A percentile compares a stretch with the other conserved stretches of the same genome.
phyloP scores from a whole-genome alignment of 2,888 invertebrate genomes.

The Sycophila texana region DNA sequence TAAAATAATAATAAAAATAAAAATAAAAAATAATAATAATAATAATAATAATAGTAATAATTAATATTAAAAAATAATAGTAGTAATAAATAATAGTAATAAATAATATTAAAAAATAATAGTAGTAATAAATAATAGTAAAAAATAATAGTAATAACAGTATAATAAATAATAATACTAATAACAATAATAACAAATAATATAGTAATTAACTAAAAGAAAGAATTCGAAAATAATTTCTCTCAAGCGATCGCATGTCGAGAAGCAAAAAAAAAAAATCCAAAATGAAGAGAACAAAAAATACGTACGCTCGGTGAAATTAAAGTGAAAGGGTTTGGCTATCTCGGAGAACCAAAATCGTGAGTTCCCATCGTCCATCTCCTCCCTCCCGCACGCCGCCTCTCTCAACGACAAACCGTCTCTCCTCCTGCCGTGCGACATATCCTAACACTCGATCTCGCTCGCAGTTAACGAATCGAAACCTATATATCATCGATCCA shows the following conservation, averaged over 20 bases:
- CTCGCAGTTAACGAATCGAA: not conserved
- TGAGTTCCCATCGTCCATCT: constrained; percentile 50
- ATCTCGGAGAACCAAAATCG: constrained; percentile 53
- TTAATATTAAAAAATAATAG: too few relatives aligned
- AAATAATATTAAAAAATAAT: too few relatives aligned
- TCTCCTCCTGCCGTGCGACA: constrained; percentile 22
- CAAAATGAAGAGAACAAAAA: constrained; percentile 28
- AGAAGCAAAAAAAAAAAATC: not conserved
- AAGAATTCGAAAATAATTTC: too few relatives aligned
- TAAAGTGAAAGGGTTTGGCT: constrained; percentile 53
- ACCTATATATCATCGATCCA: not conserved
- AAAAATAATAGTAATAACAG: too few relatives aligned
- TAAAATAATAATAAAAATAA: not conserved
- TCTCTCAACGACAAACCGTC: constrained; percentile 31
- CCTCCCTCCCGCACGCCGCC: constrained; percentile 6
- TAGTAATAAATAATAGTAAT: not conserved
- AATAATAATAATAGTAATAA: too few relatives aligned
- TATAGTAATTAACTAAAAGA: too few relatives aligned
- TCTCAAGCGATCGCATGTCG: too few relatives aligned
- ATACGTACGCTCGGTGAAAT: constrained; percentile 53
- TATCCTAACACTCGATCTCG: not conserved
- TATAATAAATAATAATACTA: too few relatives aligned
- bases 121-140: too few relatives aligned
- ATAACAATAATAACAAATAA: too few relatives aligned
- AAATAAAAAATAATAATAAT: too few relatives aligned